Conservation (phyloP, 2,113 vertebrate genomes). For the Bubalus kerabau region DNA sequence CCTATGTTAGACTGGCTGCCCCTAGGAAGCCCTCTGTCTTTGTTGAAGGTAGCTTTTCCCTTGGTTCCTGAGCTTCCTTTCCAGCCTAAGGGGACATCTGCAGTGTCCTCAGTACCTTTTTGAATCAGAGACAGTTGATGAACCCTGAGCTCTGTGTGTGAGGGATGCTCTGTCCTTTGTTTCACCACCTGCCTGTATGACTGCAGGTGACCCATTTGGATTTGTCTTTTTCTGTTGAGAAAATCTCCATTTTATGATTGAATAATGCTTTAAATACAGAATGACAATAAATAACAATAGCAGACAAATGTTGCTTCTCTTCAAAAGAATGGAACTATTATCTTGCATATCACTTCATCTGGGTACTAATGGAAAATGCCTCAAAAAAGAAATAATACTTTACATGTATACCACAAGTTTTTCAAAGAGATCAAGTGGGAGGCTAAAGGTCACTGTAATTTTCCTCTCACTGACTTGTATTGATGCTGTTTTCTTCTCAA, state of each 20-base stretch:
- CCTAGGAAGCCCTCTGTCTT: neutral
- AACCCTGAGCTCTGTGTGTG: neutral
- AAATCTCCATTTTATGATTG: neutral
- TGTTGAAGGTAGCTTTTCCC: neutral
- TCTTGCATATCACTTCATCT: conserved; percentile 24
- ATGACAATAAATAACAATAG: neutral
- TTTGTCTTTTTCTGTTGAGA: conserved; percentile 19
- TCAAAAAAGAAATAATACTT: conserved; percentile 5
- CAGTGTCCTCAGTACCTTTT: neutral
- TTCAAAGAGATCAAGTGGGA: conserved; percentile 28
- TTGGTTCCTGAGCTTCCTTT: neutral
- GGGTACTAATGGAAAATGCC: neutral
- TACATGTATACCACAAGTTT: neutral
- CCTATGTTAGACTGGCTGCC: neutral
- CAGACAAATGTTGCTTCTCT: neutral
- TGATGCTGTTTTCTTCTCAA: conserved; percentile 39
- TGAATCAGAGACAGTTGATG: neutral
- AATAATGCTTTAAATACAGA: neutral
- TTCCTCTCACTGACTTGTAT: neutral
- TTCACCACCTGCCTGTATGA: neutral
- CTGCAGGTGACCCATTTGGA: conserved; percentile 22
- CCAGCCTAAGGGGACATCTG: neutral
- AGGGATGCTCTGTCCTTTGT: neutral
- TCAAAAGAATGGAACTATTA: conserved; percentile 13
- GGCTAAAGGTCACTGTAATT: conserved; percentile 29